These are phyloP conservation scores for Napeogenes sylphis DNA, from an alignment of 2,888 invertebrate genomes.

Conservation along the genomic window DNA sequence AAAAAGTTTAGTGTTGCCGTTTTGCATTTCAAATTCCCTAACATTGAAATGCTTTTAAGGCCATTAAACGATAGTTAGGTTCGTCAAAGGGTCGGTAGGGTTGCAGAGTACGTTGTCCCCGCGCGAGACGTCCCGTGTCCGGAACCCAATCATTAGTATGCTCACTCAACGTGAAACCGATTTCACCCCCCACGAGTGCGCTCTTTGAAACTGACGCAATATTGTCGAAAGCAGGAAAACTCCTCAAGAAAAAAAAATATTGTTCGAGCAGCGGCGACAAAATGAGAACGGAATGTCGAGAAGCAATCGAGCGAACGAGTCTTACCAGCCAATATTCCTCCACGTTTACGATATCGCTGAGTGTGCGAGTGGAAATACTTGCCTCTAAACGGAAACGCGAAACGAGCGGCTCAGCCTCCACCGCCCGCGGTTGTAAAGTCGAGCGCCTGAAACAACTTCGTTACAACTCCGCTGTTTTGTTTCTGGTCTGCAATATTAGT, in stretches of 20 bases:
- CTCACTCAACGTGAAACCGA: slow-evolving; percentile 75
- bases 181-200: slow-evolving; percentile 65
- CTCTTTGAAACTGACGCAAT: slow-evolving; percentile 73
- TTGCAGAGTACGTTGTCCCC: slow-evolving; percentile 34
- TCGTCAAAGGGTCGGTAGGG: slow-evolving; percentile 58
- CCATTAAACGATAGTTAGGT: slow-evolving; percentile 58
- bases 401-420: slow-evolving; percentile 41
- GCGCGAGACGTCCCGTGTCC: slow-evolving; percentile 50
- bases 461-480: slow-evolving; percentile 72
- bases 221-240: slow-evolving; percentile 75
- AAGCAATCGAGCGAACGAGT: slow-evolving; percentile 68
- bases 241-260: slow-evolving; percentile 69
- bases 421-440: slow-evolving; percentile 67
- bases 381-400: slow-evolving; percentile 52
- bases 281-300: slow-evolving; percentile 67
- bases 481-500: slow-evolving; percentile 73
- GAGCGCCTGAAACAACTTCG: slow-evolving; percentile 68
- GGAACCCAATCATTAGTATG: slow-evolving; percentile 78
- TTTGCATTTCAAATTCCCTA: slow-evolving; percentile 32
- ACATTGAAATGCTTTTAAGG: slow-evolving; percentile 63
- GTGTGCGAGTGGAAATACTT: slow-evolving; percentile 45
- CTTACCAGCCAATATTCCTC: slow-evolving; percentile 62
- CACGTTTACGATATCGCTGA: slow-evolving; percentile 64
- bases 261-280: slow-evolving; percentile 58
- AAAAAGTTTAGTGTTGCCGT: slow-evolving; percentile 25